Percentiles rank a stretch among this genome's conserved stretches.
These are phyloP conservation scores for Argyresthia albistria DNA, from an alignment of 2,888 invertebrate species.

Conservation along the genomic window DNA sequence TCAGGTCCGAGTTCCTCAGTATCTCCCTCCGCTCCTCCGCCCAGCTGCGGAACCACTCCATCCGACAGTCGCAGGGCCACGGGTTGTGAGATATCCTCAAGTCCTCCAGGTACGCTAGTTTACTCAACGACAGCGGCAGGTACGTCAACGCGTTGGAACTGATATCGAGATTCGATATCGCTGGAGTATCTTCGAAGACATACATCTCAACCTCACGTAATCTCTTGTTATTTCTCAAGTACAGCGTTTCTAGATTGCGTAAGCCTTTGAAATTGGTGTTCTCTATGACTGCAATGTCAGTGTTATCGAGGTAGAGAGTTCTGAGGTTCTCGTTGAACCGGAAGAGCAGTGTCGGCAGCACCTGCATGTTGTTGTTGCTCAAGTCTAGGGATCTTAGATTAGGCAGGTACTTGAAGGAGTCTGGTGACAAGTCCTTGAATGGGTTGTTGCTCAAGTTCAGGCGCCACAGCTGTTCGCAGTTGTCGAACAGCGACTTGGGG, in stretches of 20 bases:
- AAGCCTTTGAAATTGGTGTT: slow-evolving; percentile 79
- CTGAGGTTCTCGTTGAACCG: slow-evolving; percentile 74
- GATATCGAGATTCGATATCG: slow-evolving; percentile 76
- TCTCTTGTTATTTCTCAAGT: slow-evolving; percentile 73
- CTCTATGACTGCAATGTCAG: slow-evolving; percentile 75
- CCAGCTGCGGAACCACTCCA: slow-evolving; percentile 80
- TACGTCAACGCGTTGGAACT: slow-evolving; percentile 79
- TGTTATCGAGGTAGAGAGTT: slow-evolving; percentile 76
- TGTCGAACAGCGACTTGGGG: slow-evolving; percentile 79
- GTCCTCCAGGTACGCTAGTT: slow-evolving; percentile 74
- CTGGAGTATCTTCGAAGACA: slow-evolving; percentile 74
- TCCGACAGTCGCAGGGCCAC: slow-evolving; percentile 90
- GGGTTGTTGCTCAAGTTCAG: slow-evolving; percentile 76
- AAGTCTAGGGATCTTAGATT: slow-evolving; percentile 72
- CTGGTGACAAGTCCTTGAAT: slow-evolving; percentile 70
- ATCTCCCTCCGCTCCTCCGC: slow-evolving; percentile 63
- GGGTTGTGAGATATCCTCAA: slow-evolving; percentile 82
- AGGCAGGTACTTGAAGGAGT: slow-evolving; percentile 72
- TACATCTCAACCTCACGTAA: slow-evolving; percentile 75
- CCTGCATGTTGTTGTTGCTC: slow-evolving; percentile 72
- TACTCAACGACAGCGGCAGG: slow-evolving; percentile 78
- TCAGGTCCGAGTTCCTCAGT: slow-evolving; percentile 70
- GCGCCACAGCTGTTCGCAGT: slow-evolving; percentile 72
- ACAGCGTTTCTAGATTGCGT: slow-evolving; percentile 67
- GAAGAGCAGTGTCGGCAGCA: slow-evolving; percentile 75